Evolutionary conservation across 2,113 vertebrate genomes (phyloP).

Genomic region (Genyomyrus donnyi): DNA sequence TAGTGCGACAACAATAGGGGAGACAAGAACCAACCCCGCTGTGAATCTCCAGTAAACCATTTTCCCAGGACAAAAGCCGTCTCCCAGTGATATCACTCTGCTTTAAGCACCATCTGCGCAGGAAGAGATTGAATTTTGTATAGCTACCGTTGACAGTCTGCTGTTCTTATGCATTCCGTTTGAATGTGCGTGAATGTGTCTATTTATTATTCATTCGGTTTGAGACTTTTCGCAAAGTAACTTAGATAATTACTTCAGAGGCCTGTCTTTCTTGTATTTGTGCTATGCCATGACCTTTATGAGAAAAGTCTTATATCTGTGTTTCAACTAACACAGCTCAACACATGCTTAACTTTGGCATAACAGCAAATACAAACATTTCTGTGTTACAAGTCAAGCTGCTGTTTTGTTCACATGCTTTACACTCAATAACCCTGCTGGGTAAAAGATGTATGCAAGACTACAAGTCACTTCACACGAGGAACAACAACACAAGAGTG

Average conservation of each 20-base stretch:
- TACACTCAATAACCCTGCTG: background rate
- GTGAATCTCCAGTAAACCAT: conserved; percentile 40
- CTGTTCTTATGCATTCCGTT: conserved; percentile 14
- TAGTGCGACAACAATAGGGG: conserved; percentile 46
- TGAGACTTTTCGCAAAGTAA: conserved; percentile 11
- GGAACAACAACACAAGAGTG: background rate
- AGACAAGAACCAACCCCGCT: conserved; percentile 43
- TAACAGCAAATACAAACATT: background rate
- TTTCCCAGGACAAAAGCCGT: conserved; percentile 51
- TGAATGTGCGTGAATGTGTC: conserved; percentile 7
- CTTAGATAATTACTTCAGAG: background rate
- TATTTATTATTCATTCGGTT: conserved; percentile 17
- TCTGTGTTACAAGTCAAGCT: background rate
- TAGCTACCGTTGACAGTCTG: conserved; percentile 4
- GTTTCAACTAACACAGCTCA: background rate
- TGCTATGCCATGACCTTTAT: background rate
- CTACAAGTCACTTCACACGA: background rate
- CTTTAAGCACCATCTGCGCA: background rate
- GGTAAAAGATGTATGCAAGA: background rate
- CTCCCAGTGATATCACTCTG: conserved; percentile 23
- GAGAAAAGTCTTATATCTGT: too few species aligned
- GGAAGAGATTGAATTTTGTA: conserved; percentile 30
- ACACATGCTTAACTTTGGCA: background rate
- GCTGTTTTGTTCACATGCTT: background rate
- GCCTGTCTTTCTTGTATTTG: background rate